These are phyloP conservation scores for Alauda arvensis DNA, from an alignment of 2,797 vertebrate genomes.

Conservation along the genomic window DNA sequence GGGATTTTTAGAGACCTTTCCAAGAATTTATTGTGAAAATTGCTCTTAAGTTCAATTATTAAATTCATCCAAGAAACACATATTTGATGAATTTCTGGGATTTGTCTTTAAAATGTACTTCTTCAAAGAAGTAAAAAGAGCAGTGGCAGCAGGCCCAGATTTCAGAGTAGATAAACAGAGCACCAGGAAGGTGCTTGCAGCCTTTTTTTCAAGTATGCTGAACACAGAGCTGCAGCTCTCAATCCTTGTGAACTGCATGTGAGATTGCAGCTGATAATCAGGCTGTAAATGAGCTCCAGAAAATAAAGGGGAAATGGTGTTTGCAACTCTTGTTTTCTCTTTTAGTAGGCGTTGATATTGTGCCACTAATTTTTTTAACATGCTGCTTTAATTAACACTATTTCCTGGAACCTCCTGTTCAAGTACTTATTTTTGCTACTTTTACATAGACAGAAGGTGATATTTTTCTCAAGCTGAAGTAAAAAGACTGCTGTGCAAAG, in stretches of 20 bases:
- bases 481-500: conserved; percentile 32
- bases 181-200: background rate
- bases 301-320: background rate
- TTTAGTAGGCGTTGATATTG: conserved; percentile 21
- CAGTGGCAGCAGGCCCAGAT: background rate
- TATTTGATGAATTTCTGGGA: background rate
- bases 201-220: background rate
- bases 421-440: conserved; percentile 22
- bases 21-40: background rate
- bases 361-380: conserved; percentile 26
- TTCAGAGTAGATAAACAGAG: background rate
- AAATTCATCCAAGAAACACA: background rate
- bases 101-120: background rate
- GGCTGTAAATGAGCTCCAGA: conserved; percentile 25
- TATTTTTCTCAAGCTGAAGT: conserved; percentile 31
- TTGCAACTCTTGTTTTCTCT: background rate
- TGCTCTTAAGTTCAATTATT: background rate
- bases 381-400: conserved; percentile 45
- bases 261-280: background rate
- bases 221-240: background rate
- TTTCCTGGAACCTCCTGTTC: conserved; percentile 34
- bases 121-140: background rate
- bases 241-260: background rate
- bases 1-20: background rate
- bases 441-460: conserved; percentile 38